phyloP scores from a whole-genome alignment of 92 coral and sea anemone species.

The Blastomussa wellsi region DNA sequence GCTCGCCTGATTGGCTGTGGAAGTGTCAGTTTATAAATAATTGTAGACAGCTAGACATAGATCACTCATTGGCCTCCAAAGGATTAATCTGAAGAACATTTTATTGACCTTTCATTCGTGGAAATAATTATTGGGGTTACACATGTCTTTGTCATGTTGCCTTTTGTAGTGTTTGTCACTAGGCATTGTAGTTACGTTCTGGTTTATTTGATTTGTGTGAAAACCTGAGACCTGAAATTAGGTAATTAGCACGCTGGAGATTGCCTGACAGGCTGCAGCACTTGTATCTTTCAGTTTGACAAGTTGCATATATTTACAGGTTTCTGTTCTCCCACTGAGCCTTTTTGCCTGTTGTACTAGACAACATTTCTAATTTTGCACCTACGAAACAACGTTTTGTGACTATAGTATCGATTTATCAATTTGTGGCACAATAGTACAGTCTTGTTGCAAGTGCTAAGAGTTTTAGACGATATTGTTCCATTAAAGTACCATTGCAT shows the following conservation, averaged over 20 bases:
- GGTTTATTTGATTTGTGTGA: constrained; percentile 3
- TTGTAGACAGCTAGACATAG: constrained; percentile 66
- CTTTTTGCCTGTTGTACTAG: neutral
- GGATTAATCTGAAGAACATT: constrained; percentile 53
- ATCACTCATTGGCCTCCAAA: constrained; percentile 60
- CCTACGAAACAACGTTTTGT: neutral
- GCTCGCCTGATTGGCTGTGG: constrained; percentile 70
- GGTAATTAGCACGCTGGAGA: neutral
- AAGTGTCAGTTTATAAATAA: constrained; percentile 83
- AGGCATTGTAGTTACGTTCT: constrained; percentile 4
- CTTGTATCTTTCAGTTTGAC: constrained; percentile 9
- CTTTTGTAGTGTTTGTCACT: neutral
- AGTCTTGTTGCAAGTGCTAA: neutral
- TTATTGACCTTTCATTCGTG: constrained; percentile 59
- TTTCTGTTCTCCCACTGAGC: neutral
- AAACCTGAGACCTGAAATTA: constrained; percentile 5
- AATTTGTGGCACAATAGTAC: neutral
- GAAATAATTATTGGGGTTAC: constrained; percentile 32
- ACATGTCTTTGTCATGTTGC: constrained; percentile 36
- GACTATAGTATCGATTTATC: neutral
- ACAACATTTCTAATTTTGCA: neutral
- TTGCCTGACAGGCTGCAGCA: neutral
- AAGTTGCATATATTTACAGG: neutral
- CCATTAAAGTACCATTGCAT: neutral
- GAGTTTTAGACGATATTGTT: neutral